Percentiles rank a stretch among this genome's conserved stretches.
Conservation (phyloP, 1,140 invertebrate genomes). For the Micrasema minimum region DNA sequence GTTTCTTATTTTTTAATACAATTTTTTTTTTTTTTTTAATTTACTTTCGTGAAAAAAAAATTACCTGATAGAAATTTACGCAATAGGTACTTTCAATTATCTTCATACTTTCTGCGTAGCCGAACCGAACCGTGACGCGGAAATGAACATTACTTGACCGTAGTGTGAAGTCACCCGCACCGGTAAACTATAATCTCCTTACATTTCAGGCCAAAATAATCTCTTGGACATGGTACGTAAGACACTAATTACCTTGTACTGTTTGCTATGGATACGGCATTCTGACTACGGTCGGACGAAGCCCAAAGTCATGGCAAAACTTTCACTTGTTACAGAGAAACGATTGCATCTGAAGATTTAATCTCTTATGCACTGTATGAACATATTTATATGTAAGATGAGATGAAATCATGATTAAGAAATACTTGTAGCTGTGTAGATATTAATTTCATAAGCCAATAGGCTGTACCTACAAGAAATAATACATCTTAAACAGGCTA, state of each 20-base stretch:
- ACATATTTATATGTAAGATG: no score
- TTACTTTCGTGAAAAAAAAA: no score
- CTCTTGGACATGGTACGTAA: neutral
- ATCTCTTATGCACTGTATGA: conserved; percentile 15
- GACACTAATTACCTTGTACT: neutral
- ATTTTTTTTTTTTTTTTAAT: no score
- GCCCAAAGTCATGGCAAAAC: conserved; percentile 30
- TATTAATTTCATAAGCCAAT: no score
- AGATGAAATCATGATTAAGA: no score
- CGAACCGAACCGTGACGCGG: conserved; percentile 11
- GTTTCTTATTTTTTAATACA: no score
- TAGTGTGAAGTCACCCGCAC: conserved; percentile 9
- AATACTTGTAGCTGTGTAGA: no score
- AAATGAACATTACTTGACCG: conserved; percentile 4
- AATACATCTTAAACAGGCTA: no score
- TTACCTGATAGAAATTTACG: no score
- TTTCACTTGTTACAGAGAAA: conserved; percentile 39
- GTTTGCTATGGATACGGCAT: neutral
- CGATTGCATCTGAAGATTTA: conserved; percentile 26
- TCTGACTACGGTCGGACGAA: neutral
- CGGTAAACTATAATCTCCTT: neutral
- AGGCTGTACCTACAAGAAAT: no score
- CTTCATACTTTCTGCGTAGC: conserved; percentile 9
- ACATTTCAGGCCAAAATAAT: neutral
- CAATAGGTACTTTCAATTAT: conserved; percentile 13